Percentiles rank a stretch among this genome's conserved stretches.
Evolutionary conservation across 1,140 invertebrate genomes (phyloP).

Genomic region (Bombus superbus): DNA sequence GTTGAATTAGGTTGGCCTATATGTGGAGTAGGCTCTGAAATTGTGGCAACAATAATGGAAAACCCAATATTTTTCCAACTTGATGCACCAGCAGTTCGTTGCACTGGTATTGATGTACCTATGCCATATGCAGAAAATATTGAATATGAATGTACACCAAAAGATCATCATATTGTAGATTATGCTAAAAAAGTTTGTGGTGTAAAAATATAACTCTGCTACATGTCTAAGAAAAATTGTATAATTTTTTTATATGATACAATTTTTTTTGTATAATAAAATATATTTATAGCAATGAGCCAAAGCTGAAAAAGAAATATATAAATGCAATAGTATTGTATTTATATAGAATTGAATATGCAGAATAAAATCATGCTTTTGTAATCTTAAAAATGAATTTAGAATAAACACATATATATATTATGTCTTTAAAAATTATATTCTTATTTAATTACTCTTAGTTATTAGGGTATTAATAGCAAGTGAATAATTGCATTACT

Average conservation of each 20-base stretch:
- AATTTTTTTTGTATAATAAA: conserved; percentile 68
- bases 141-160: conserved; percentile 85
- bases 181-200: conserved; percentile 67
- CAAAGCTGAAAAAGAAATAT: conserved; percentile 82
- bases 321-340: conserved; percentile 83
- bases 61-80: conserved; percentile 87
- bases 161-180: conserved; percentile 75
- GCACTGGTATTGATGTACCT: conserved; percentile 89
- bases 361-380: conserved; percentile 81
- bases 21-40: conserved; percentile 88
- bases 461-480: neutral
- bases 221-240: conserved; percentile 78
- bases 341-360: conserved; percentile 72
- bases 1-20: conserved; percentile 90
- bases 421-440: conserved; percentile 68
- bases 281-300: conserved; percentile 79
- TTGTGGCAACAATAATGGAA: conserved; percentile 85
- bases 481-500: neutral
- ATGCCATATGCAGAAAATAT: conserved; percentile 88
- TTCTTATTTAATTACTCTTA: conserved; percentile 82
- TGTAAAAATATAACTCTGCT: conserved; percentile 57
- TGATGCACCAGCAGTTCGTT: conserved; percentile 87
- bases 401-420: conserved; percentile 85
- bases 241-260: conserved; percentile 78
- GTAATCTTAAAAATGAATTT: conserved; percentile 85